Evolutionary conservation across 1,140 invertebrate species (phyloP).

Genomic region (Idris sp.): DNA sequence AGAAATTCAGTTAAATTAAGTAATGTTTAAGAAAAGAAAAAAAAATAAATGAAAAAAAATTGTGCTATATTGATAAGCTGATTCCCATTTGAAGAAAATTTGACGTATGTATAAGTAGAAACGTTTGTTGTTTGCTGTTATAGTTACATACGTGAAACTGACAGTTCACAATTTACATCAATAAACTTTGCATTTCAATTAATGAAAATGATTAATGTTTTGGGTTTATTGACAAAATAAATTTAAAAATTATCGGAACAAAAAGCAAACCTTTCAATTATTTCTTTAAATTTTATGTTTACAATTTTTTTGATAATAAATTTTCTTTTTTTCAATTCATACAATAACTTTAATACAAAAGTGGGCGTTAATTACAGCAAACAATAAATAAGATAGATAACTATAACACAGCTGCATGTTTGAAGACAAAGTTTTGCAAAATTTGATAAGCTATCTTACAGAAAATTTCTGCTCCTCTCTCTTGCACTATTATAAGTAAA

Average conservation of each 20-base stretch:
- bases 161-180: slow-evolving; percentile 1
- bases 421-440: slow-evolving; percentile 6
- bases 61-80: no score
- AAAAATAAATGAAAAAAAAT: background rate
- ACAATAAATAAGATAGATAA: slow-evolving; percentile 16
- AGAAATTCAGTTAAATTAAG: no score
- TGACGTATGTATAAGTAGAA: slow-evolving; percentile 10
- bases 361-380: slow-evolving; percentile 14
- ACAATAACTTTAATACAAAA: slow-evolving; percentile 9
- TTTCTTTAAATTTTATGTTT: background rate
- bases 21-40: no score
- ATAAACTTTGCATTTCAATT: slow-evolving; percentile 11
- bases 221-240: background rate
- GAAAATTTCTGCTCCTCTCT: slow-evolving; percentile 14
- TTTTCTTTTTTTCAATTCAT: no score
- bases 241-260: background rate
- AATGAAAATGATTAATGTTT: slow-evolving; percentile 5
- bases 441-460: slow-evolving; percentile 33
- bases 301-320: no score
- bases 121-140: slow-evolving; percentile 6
- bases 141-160: slow-evolving; percentile 1
- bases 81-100: background rate
- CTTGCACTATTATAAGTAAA: slow-evolving; percentile 19
- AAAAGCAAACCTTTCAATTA: background rate
- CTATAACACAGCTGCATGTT: slow-evolving; percentile 12